Conservation (phyloP, 2,888 invertebrate species). For the Anarsia innoxiella region DNA sequence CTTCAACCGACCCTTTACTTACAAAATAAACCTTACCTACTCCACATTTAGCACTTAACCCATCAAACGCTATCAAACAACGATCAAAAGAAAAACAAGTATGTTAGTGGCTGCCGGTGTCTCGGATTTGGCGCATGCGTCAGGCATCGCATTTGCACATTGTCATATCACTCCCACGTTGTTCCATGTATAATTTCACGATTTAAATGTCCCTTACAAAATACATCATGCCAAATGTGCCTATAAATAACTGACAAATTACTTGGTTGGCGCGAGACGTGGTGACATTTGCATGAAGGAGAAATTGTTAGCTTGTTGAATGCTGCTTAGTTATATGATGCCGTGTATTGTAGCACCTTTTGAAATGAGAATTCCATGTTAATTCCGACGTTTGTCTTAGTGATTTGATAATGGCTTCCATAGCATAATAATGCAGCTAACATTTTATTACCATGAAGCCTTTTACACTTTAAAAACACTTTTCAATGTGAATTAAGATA, state of each 20-base stretch:
- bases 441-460: too few species aligned
- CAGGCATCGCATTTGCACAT: conserved; percentile 51
- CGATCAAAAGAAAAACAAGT: not conserved
- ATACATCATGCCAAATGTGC: conserved; percentile 48
- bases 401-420: too few species aligned
- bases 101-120: conserved; percentile 1
- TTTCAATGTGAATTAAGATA: too few species aligned
- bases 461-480: too few species aligned
- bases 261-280: conserved; percentile 49
- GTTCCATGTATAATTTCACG: conserved; percentile 59
- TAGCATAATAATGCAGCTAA: too few species aligned
- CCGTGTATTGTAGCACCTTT: conserved; percentile 13
- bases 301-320: conserved; percentile 45
- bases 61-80: not conserved
- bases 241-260: conserved; percentile 70
- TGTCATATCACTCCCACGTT: conserved; percentile 65
- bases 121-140: conserved; percentile 8
- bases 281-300: conserved; percentile 62
- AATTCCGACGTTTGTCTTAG: too few species aligned
- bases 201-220: conserved; percentile 62
- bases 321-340: conserved; percentile 25
- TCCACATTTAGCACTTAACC: too few species aligned
- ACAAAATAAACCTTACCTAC: too few species aligned
- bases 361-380: conserved; percentile 5
- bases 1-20: too few species aligned